Evolutionary conservation across 23 tunicate genomes (phyloP).

Genomic region (Styela clava): DNA sequence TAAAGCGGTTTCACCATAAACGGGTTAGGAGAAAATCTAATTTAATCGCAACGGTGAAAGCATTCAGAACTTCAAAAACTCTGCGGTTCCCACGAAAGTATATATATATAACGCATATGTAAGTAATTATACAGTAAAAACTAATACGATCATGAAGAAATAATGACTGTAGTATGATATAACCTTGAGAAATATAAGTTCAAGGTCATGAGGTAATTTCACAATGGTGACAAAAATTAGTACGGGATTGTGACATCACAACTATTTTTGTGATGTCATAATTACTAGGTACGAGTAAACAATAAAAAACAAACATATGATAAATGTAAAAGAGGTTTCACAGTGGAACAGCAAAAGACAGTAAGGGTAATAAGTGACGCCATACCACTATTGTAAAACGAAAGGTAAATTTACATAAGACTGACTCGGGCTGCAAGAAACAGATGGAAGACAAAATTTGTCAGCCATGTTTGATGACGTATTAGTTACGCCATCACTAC

Average conservation of each 20-base stretch:
- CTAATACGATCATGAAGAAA: background rate
- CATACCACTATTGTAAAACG: background rate
- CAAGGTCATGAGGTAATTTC: background rate
- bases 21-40: too few relatives aligned
- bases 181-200: background rate
- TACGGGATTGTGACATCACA: background rate
- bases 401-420: background rate
- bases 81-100: too few relatives aligned
- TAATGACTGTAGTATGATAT: background rate
- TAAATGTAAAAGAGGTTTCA: background rate
- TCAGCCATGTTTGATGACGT: background rate
- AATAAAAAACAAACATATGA: too few relatives aligned
- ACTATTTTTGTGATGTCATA: background rate
- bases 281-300: background rate
- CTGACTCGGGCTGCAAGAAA: conserved; percentile 4
- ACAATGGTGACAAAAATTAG: background rate
- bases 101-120: too few relatives aligned
- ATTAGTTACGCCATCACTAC: background rate
- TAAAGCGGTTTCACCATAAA: too few relatives aligned
- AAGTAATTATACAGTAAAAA: too few relatives aligned
- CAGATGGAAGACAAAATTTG: conserved; percentile 8
- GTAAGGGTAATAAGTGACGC: background rate
- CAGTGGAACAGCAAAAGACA: background rate
- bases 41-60: too few relatives aligned
- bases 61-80: too few relatives aligned